Conservation (phyloP, 1,140 invertebrate genomes). For the Aphelenchoides fujianensis region DNA sequence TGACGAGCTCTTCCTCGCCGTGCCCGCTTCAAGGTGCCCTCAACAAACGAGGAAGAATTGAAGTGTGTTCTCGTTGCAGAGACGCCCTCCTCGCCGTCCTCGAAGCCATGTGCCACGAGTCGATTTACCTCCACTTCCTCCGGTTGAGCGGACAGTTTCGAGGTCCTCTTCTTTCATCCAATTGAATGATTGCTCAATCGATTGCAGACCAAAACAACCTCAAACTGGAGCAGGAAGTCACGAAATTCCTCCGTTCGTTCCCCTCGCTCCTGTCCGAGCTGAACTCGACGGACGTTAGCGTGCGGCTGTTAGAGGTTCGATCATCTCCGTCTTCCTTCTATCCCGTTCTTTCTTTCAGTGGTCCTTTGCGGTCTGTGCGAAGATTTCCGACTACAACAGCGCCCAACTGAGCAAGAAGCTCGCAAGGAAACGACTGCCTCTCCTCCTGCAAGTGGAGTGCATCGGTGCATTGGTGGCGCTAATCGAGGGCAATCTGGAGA, state of each 20-base stretch:
- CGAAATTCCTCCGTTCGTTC: neutral
- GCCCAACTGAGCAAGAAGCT: neutral
- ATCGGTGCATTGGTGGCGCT: neutral
- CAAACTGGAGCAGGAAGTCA: neutral
- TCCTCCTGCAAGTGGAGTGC: neutral
- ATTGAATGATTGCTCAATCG: neutral
- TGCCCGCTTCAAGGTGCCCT: neutral
- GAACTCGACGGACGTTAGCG: neutral
- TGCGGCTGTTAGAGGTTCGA: neutral
- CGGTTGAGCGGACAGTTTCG: neutral
- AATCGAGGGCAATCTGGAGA: too few species aligned
- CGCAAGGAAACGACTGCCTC: neutral
- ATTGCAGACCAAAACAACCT: neutral
- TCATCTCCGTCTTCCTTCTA: neutral
- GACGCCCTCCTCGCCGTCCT: neutral
- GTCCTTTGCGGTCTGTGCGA: slow-evolving; percentile 6
- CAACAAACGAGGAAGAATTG: neutral
- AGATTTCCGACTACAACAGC: neutral
- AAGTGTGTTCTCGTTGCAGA: neutral
- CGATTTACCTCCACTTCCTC: neutral
- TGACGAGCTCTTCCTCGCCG: neutral
- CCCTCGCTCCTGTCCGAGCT: neutral
- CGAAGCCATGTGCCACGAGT: neutral
- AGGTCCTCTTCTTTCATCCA: too few species aligned
- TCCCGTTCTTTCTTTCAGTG: neutral